phyloP scores from a whole-genome alignment of 2,797 vertebrate genomes.

The Myripristis jacobus region DNA sequence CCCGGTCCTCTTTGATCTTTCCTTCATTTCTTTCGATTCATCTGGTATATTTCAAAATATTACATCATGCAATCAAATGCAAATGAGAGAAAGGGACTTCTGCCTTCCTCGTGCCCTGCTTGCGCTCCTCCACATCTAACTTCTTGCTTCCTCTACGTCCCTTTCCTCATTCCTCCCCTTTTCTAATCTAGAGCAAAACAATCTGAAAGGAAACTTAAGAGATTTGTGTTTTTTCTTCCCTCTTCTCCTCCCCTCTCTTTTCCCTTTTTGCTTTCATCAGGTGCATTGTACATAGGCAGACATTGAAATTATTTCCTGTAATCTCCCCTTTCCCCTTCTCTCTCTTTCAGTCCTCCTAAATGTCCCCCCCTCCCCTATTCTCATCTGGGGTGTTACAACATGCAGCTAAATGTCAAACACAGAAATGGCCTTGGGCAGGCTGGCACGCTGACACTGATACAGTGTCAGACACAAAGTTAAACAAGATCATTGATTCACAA shows the following conservation, averaged over 20 bases:
- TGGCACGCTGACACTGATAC: conserved; percentile 20
- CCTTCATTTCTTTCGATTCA: background rate
- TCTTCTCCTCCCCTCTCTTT: background rate
- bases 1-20: conserved; percentile 2
- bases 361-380: background rate
- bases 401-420: conserved; percentile 35
- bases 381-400: conserved; percentile 22
- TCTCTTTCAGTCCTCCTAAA: conserved; percentile 2
- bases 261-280: conserved; percentile 45
- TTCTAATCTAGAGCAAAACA: background rate
- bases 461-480: conserved; percentile 30
- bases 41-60: conserved; percentile 24
- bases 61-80: conserved; percentile 41
- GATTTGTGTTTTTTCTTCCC: conserved; percentile 10
- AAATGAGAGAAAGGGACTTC: conserved; percentile 15
- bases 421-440: conserved; percentile 18
- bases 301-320: background rate
- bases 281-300: conserved; percentile 59
- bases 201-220: background rate
- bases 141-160: conserved; percentile 16
- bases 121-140: background rate
- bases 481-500: conserved; percentile 24
- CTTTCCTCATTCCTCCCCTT: background rate
- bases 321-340: background rate
- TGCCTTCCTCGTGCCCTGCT: background rate